A percentile compares a stretch with the other conserved stretches of the same genome.
Conservation (phyloP, 2,888 invertebrate genomes). For the Hemithea aestivaria region DNA sequence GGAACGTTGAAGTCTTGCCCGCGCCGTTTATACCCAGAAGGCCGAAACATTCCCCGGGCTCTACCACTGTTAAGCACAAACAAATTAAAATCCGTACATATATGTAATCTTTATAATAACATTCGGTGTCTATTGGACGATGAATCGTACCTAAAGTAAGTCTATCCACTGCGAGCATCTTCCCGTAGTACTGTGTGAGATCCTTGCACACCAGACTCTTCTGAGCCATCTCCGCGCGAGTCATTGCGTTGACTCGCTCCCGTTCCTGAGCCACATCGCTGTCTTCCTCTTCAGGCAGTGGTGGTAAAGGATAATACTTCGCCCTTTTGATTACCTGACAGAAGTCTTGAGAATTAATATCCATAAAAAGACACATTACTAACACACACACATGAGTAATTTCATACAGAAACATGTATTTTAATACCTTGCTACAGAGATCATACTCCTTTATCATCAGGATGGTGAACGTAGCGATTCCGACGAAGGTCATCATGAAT, state of each 20-base stretch:
- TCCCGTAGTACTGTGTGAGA: constrained; percentile 86
- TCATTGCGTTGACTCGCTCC: constrained; percentile 58
- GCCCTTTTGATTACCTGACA: constrained; percentile 46
- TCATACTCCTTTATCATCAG: constrained; percentile 83
- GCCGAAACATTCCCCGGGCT: constrained; percentile 88
- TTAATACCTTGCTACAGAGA: constrained; percentile 73
- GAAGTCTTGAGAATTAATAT: neutral
- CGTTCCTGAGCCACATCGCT: constrained; percentile 80
- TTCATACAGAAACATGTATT: no score
- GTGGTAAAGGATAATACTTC: constrained; percentile 34
- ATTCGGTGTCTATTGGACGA: no score
- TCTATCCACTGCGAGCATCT: constrained; percentile 87
- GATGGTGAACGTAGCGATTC: constrained; percentile 78
- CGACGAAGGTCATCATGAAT: constrained; percentile 81
- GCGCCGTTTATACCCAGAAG: constrained; percentile 91
- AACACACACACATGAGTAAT: no score
- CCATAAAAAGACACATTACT: no score
- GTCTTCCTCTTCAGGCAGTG: constrained; percentile 60
- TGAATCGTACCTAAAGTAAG: constrained; percentile 80
- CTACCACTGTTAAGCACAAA: constrained; percentile 76
- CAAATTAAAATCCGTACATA: no score
- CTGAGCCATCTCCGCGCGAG: constrained; percentile 46
- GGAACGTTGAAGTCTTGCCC: constrained; percentile 94
- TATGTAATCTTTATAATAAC: no score
- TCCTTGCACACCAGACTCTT: constrained; percentile 82